Evolutionary conservation across 2,797 vertebrate species (phyloP).

Genomic region (Chaetophractus vellerosus): DNA sequence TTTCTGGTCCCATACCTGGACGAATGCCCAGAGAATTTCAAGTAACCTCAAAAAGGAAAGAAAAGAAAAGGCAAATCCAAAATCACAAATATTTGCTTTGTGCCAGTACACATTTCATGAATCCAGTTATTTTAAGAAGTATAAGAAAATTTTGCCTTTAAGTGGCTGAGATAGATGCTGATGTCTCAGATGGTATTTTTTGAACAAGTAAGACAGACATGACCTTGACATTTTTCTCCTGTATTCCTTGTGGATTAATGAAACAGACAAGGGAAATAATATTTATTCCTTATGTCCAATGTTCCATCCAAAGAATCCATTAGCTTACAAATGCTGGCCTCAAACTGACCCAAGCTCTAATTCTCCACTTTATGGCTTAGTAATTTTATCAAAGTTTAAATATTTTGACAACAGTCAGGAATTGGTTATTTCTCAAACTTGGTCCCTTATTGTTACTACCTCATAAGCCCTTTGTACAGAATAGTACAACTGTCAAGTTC

Average conservation of each 20-base stretch:
- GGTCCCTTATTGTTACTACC: background rate
- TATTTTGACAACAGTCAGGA: slow-evolving; percentile 5
- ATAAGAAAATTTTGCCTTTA: background rate
- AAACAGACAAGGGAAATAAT: slow-evolving; percentile 47
- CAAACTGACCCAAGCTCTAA: background rate
- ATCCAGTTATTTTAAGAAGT: slow-evolving; percentile 36
- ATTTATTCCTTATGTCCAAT: slow-evolving; percentile 51
- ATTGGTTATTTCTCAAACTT: background rate
- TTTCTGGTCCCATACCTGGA: slow-evolving; percentile 24
- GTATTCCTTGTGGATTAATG: background rate
- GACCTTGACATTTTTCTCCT: slow-evolving; percentile 48
- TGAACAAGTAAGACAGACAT: slow-evolving; percentile 34
- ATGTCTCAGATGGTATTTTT: slow-evolving; percentile 30
- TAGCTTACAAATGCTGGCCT: slow-evolving; percentile 49
- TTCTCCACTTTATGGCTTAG: background rate
- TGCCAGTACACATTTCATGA: background rate
- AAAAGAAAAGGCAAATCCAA: background rate
- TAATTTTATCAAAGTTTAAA: slow-evolving; percentile 55
- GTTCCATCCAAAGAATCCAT: slow-evolving; percentile 54
- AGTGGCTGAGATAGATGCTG: background rate
- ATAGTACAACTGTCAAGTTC: background rate
- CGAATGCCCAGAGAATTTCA: slow-evolving; percentile 19
- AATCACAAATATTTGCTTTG: slow-evolving; percentile 57
- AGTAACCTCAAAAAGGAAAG: background rate
- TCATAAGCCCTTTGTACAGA: background rate